Percentiles rank a stretch among this genome's conserved stretches.
Conservation (phyloP, 2,113 vertebrate species). For the Pedionomus torquatus region DNA sequence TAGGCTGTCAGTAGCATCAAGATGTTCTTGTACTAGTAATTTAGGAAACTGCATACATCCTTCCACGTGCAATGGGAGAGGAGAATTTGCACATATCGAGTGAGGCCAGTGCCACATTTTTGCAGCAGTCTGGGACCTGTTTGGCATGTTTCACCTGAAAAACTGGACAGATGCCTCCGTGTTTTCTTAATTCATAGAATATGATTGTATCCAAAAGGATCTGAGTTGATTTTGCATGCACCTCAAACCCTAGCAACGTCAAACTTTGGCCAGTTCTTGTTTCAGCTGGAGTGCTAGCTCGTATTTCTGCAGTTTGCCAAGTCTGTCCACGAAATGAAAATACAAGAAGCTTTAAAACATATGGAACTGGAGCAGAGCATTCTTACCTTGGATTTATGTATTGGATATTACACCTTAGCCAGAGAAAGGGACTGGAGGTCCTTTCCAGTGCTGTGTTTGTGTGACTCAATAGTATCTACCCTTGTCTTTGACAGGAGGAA, state of each 20-base stretch:
- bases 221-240: neutral
- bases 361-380: neutral
- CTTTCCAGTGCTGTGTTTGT: neutral
- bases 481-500: neutral
- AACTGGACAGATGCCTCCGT: neutral
- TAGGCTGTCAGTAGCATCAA: neutral
- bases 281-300: neutral
- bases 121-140: neutral
- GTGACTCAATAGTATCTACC: neutral
- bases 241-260: neutral
- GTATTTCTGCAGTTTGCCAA: neutral
- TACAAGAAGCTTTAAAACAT: neutral
- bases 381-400: neutral
- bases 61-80: neutral
- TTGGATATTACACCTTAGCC: neutral
- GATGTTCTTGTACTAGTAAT: neutral
- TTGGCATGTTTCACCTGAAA: neutral
- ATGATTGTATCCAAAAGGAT: neutral
- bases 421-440: neutral
- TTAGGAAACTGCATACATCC: accelerated
- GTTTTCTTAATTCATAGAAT: neutral
- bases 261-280: neutral
- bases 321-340: conserved; percentile 12
- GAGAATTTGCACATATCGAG: neutral
- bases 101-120: neutral